A percentile compares a stretch with the other conserved stretches of the same genome.
These are phyloP conservation scores for Orthonevra nobilis DNA, from an alignment of 2,888 invertebrate genomes.

Conservation along the genomic window DNA sequence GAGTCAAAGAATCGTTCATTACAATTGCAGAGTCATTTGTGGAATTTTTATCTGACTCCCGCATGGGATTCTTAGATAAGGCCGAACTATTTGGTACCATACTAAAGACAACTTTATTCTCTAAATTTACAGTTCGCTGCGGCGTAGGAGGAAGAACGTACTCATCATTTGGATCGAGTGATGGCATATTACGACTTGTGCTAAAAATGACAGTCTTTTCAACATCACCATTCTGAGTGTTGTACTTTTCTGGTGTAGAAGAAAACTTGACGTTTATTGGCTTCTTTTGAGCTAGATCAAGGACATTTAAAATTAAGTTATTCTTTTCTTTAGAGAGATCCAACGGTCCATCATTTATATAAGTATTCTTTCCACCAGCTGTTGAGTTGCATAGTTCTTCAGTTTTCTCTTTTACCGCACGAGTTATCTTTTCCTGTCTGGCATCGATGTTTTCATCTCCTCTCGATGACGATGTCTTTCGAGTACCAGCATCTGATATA, in stretches of 20 bases:
- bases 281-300: conserved; percentile 25
- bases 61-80: not conserved
- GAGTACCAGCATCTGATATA: too few species aligned
- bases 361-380: not conserved
- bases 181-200: conserved; percentile 49
- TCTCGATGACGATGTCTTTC: too few species aligned
- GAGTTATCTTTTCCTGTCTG: conserved; percentile 43
- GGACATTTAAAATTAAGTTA: not conserved
- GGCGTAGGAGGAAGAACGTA: conserved; percentile 27
- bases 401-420: conserved; percentile 26
- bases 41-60: not conserved
- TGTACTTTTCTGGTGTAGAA: too few species aligned
- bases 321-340: conserved; percentile 21
- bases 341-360: not conserved
- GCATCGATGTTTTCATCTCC: not conserved
- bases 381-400: not conserved
- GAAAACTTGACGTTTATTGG: not conserved
- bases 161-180: conserved; percentile 36
- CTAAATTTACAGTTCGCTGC: not conserved
- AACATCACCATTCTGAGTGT: not conserved
- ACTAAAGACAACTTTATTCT: conserved; percentile 39
- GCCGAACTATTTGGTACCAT: not conserved
- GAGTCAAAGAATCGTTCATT: not conserved
- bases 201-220: conserved; percentile 41
- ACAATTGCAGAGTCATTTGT: conserved; percentile 32